Conservation (phyloP, 2,888 invertebrate species). For the Leptarthrus brevirostris region DNA sequence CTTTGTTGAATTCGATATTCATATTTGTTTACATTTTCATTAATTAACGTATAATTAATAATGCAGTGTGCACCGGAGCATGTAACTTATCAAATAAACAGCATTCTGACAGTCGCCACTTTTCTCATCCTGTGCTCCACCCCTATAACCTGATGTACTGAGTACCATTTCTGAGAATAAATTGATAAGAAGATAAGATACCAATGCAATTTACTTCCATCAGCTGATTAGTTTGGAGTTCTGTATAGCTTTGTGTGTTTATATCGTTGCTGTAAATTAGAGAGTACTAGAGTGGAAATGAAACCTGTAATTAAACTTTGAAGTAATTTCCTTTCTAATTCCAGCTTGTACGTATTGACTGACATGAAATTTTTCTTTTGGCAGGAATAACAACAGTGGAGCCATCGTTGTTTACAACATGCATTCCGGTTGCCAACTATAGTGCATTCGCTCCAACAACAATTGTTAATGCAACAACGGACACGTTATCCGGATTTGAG, state of each 20-base stretch:
- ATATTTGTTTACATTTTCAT: too few species aligned
- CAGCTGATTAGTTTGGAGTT: constrained; percentile 27
- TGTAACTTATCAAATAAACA: too few species aligned
- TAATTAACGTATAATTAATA: too few species aligned
- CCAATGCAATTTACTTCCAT: background rate
- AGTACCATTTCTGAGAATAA: too few species aligned
- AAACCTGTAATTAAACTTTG: constrained; percentile 10
- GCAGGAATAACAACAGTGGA: constrained; percentile 66
- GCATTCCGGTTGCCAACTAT: constrained; percentile 69
- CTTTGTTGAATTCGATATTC: too few species aligned
- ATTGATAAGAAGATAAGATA: too few species aligned
- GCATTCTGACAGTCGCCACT: too few species aligned
- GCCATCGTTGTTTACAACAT: constrained; percentile 68
- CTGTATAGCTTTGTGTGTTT: constrained; percentile 21
- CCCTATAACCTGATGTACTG: too few species aligned
- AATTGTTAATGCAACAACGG: constrained; percentile 76
- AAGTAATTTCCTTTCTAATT: background rate
- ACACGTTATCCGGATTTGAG: constrained; percentile 82
- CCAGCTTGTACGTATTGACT: background rate
- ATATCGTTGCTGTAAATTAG: background rate
- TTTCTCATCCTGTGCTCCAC: too few species aligned
- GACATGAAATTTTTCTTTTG: too few species aligned
- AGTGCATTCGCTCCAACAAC: constrained; percentile 69
- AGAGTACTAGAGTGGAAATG: background rate
- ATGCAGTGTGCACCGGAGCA: too few species aligned